phyloP scores from a whole-genome alignment of 2,113 vertebrate genomes.

The Cyprinus carpio region DNA sequence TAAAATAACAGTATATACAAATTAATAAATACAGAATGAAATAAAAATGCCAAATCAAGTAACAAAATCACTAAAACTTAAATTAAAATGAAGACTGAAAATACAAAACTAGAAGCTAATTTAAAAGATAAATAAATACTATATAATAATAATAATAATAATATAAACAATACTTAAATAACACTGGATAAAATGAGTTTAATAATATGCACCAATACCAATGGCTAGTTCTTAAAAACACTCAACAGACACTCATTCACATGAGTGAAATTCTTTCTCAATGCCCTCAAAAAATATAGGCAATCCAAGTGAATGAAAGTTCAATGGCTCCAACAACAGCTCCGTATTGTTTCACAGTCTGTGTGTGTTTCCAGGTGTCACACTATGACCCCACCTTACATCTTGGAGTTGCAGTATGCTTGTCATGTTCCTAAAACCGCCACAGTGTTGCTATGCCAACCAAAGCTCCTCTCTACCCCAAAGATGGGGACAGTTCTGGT shows the following conservation, averaged over 20 bases:
- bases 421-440: conserved; percentile 41
- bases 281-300: neutral
- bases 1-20: neutral
- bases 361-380: conserved; percentile 6
- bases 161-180: neutral
- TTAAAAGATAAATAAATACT: neutral
- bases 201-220: neutral
- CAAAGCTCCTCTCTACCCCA: conserved; percentile 49
- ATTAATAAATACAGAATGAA: neutral
- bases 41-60: neutral
- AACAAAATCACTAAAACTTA: neutral
- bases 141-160: neutral
- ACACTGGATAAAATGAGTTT: neutral
- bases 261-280: neutral
- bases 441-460: conserved; percentile 57
- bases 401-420: conserved; percentile 39
- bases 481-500: conserved; percentile 50
- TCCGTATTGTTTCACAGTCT: neutral
- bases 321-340: neutral
- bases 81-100: too few species aligned
- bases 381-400: conserved; percentile 23
- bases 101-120: too few species aligned
- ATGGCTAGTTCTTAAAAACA: neutral
- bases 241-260: neutral
- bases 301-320: neutral